phyloP scores from a whole-genome alignment of 2,113 vertebrate species.

The Addax nasomaculatus region DNA sequence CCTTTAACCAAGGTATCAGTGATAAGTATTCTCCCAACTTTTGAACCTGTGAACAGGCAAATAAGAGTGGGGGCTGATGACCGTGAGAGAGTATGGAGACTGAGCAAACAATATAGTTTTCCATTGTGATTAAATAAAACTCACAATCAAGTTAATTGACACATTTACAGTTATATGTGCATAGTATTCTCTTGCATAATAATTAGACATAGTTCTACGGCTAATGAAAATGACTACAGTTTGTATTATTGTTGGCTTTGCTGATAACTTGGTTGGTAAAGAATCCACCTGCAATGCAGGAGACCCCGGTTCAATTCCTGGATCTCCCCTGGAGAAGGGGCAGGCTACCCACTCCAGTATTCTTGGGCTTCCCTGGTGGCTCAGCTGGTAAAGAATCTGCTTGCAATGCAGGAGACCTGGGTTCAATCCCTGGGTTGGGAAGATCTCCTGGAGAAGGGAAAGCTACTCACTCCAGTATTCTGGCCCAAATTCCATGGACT shows the following conservation, averaged over 20 bases:
- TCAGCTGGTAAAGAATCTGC: background rate
- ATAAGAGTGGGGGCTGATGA: background rate
- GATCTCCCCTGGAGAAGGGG: background rate
- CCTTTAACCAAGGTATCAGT: background rate
- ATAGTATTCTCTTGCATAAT: background rate
- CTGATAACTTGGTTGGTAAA: background rate
- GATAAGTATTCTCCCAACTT: background rate
- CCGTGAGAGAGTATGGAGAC: background rate
- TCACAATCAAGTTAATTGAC: background rate
- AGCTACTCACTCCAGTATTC: background rate
- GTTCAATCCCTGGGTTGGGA: background rate
- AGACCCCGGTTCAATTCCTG: rapidly evolving
- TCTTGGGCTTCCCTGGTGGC: background rate
- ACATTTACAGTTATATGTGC: background rate
- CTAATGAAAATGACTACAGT: conserved; percentile 11
- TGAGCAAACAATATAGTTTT: background rate
- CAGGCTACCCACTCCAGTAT: background rate
- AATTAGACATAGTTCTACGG: background rate
- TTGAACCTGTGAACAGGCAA: background rate
- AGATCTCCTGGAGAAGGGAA: background rate
- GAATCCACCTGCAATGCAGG: background rate
- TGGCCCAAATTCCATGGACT: background rate
- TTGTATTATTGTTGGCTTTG: background rate
- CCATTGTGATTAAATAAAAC: background rate
- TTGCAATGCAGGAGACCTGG: background rate